These are phyloP conservation scores for Scolanthus callimorphus DNA, from an alignment of 92 coral and sea anemone species.

Conservation along the genomic window DNA sequence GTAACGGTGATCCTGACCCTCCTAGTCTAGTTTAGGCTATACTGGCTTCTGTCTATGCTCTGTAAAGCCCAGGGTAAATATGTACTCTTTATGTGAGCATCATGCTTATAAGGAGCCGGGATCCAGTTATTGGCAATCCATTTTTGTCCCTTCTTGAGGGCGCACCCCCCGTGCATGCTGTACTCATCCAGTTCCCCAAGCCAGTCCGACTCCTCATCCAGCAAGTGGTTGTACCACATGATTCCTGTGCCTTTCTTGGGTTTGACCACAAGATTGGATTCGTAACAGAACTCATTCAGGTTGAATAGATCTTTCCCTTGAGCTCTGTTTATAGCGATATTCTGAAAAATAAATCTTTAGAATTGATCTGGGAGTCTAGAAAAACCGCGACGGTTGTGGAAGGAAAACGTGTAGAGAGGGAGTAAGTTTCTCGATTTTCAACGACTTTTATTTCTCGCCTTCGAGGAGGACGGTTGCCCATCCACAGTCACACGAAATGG, in stretches of 20 bases:
- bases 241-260: slow-evolving; percentile 87
- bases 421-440: no score
- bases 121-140: slow-evolving; percentile 97
- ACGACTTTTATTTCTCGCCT: no score
- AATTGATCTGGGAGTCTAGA: no score
- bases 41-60: slow-evolving; percentile 43
- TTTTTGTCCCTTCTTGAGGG: slow-evolving; percentile 69
- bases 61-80: slow-evolving; percentile 25
- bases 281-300: slow-evolving; percentile 72
- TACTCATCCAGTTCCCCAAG: slow-evolving; percentile 73
- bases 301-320: slow-evolving; percentile 62
- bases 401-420: no score
- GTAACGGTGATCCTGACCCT: no score
- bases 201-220: slow-evolving; percentile 84
- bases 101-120: slow-evolving; percentile 65
- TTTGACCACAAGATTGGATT: slow-evolving; percentile 63
- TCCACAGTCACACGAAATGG: no score
- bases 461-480: no score
- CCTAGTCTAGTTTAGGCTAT: no score
- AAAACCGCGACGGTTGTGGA: no score
- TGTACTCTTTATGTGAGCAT: slow-evolving; percentile 57
- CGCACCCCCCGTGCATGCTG: slow-evolving; percentile 97
- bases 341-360: slow-evolving; percentile 1
- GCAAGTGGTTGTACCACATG: slow-evolving; percentile 92
- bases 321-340: slow-evolving; percentile 21